A percentile compares a stretch with the other conserved stretches of the same genome.
Conservation (phyloP, 2,888 invertebrate genomes). For the Branchipolynoe longqiensis region DNA sequence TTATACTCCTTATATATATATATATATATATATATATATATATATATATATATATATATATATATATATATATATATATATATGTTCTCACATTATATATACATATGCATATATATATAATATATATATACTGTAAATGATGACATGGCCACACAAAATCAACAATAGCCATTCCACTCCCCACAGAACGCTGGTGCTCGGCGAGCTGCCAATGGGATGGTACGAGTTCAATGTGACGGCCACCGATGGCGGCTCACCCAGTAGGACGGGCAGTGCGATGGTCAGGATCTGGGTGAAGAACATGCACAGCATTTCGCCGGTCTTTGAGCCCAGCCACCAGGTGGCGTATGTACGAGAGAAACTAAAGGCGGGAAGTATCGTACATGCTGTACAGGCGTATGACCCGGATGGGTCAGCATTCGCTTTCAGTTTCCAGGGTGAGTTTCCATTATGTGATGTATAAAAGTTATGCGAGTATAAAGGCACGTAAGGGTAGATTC, state of each 20-base stretch:
- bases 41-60: too few relatives aligned
- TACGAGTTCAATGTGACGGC: slow-evolving; percentile 93
- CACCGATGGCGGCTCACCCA: slow-evolving; percentile 94
- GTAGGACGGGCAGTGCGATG: neutral
- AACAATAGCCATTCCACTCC: too few relatives aligned
- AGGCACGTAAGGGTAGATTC: too few relatives aligned
- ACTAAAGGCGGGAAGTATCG: slow-evolving; percentile 85
- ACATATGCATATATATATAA: too few relatives aligned
- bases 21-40: too few relatives aligned
- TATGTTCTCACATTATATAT: too few relatives aligned
- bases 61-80: too few relatives aligned
- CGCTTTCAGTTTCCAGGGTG: slow-evolving; percentile 2
- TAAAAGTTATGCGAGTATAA: neutral
- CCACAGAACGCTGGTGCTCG: slow-evolving; percentile 76
- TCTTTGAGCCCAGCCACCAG: slow-evolving; percentile 68
- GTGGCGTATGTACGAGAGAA: neutral
- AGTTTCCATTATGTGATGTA: neutral
- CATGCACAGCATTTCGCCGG: slow-evolving; percentile 97
- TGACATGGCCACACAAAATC: too few relatives aligned
- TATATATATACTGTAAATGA: too few relatives aligned
- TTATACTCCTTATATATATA: too few relatives aligned
- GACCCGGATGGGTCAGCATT: slow-evolving; percentile 92
- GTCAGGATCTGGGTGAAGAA: slow-evolving; percentile 90
- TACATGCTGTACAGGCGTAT: slow-evolving; percentile 97
- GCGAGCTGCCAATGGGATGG: slow-evolving; percentile 83